These are phyloP conservation scores for Limnephilus marmoratus DNA, from an alignment of 2,888 invertebrate species.

Conservation along the genomic window DNA sequence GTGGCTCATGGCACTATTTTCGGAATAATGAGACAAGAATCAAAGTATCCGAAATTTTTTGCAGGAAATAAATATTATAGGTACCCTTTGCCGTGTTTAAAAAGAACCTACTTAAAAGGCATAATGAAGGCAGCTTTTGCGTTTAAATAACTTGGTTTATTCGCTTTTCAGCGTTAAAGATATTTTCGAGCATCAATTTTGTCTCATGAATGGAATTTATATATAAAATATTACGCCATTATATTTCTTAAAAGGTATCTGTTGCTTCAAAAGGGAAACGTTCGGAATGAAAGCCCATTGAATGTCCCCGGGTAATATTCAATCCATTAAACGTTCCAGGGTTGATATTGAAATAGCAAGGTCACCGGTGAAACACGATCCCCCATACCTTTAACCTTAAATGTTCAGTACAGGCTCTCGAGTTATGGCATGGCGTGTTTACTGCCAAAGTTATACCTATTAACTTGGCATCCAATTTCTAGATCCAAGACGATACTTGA, in stretches of 20 bases:
- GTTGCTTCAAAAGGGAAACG: background rate
- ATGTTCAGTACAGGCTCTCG: slow-evolving; percentile 5
- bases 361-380: slow-evolving; percentile 23
- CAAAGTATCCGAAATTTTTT: background rate
- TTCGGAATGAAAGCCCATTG: too few species aligned
- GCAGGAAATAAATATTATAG: background rate
- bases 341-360: slow-evolving; percentile 38
- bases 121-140: background rate
- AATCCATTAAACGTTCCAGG: background rate
- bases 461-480: slow-evolving; percentile 16
- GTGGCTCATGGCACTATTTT: background rate
- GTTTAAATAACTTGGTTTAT: background rate
- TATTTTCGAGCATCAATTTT: background rate
- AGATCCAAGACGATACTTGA: background rate
- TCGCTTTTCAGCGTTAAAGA: background rate
- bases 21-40: background rate
- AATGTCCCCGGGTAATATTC: background rate
- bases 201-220: background rate
- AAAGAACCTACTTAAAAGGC: background rate
- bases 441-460: slow-evolving; percentile 18
- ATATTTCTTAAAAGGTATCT: slow-evolving; percentile 2
- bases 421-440: slow-evolving; percentile 31
- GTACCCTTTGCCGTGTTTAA: background rate
- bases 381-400: slow-evolving; percentile 20
- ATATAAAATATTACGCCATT: background rate